Conservation (phyloP, 2,113 vertebrate genomes). For the Carlito syrichta region DNA sequence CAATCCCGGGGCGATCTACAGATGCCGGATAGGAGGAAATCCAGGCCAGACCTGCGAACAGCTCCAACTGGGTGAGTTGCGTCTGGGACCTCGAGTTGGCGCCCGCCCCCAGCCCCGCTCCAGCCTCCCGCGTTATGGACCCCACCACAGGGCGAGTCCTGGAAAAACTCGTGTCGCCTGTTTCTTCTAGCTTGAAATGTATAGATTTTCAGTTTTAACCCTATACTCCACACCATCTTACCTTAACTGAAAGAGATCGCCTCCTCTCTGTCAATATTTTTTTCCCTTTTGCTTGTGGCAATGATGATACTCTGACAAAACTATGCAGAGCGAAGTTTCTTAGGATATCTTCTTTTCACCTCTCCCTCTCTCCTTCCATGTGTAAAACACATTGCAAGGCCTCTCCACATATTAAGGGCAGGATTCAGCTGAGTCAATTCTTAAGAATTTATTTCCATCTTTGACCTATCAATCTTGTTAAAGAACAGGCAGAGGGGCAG, state of each 20-base stretch:
- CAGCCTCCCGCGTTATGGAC: neutral
- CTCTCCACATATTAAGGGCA: neutral
- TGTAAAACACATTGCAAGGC: neutral
- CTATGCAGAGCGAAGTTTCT: neutral
- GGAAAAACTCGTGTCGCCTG: neutral
- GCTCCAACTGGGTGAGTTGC: constrained; percentile 85
- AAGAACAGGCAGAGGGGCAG: neutral
- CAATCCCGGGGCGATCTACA: constrained; percentile 90
- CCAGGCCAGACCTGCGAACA: constrained; percentile 75
- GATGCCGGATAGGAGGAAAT: constrained; percentile 84
- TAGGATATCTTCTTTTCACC: neutral
- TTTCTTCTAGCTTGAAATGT: neutral
- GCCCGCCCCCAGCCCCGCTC: neutral
- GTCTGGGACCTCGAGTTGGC: neutral
- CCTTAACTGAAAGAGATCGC: neutral
- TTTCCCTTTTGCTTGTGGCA: neutral
- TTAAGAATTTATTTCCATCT: neutral
- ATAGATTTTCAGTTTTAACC: neutral
- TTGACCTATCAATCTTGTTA: neutral
- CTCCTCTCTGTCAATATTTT: neutral
- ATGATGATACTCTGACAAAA: neutral
- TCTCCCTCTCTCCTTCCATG: neutral
- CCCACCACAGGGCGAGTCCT: neutral
- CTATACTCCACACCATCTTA: neutral
- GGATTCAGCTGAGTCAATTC: neutral